Evolutionary conservation across 2,797 vertebrate species (phyloP).

Genomic region (Pelochelys cantorii): DNA sequence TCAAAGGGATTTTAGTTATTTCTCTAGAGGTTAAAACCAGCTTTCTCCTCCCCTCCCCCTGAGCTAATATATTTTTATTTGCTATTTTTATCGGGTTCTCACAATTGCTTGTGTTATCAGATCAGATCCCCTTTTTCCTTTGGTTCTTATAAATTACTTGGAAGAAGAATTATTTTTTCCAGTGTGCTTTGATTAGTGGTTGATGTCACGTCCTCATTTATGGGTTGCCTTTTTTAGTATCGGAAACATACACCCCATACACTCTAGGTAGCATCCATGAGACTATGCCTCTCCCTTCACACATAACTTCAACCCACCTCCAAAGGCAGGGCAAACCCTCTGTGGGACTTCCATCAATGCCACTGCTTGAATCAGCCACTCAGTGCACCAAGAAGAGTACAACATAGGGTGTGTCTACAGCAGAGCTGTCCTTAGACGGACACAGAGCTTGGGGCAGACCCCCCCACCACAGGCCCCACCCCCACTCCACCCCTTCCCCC

Average conservation of each 20-base stretch:
- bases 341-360: background rate
- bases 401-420: background rate
- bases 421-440: no score
- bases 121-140: background rate
- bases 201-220: background rate
- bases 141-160: background rate
- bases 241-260: background rate
- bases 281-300: background rate
- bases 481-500: no score
- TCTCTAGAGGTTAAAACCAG: background rate
- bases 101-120: background rate
- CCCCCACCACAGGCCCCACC: no score
- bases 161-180: background rate
- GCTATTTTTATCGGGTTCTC: background rate
- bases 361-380: background rate
- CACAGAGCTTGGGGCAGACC: no score
- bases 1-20: background rate
- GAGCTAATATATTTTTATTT: background rate
- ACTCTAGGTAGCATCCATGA: rapidly evolving
- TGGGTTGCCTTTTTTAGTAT: background rate
- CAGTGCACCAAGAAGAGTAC: background rate
- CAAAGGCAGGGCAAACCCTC: background rate
- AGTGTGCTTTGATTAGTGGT: background rate
- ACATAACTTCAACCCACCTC: background rate
- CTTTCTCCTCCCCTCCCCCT: background rate